These are phyloP conservation scores for Drosophila acutilabella DNA, from an alignment of 2,888 invertebrate genomes.

Conservation along the genomic window DNA sequence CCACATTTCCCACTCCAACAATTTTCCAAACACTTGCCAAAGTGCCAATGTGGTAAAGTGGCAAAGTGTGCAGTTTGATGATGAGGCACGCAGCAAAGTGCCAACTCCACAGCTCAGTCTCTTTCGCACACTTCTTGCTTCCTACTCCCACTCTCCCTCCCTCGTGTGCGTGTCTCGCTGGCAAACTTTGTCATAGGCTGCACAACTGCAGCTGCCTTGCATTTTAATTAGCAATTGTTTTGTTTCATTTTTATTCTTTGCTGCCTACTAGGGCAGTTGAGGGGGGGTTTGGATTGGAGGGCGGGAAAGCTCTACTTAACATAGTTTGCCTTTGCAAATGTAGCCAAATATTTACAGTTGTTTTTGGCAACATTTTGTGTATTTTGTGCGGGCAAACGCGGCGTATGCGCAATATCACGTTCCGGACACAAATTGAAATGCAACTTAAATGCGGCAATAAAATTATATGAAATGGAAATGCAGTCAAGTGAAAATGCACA, in stretches of 20 bases:
- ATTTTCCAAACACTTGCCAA: conserved; percentile 26
- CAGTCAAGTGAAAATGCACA: conserved; percentile 49
- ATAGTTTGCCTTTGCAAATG: conserved; percentile 63
- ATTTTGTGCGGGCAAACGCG: conserved; percentile 37
- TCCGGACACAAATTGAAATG: conserved; percentile 72
- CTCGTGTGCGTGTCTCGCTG: conserved; percentile 20
- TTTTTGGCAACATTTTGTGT: conserved; percentile 50
- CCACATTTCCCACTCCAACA: not conserved
- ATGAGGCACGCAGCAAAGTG: conserved; percentile 49
- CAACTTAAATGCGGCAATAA: conserved; percentile 73
- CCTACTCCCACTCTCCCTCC: not conserved
- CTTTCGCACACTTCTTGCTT: not conserved
- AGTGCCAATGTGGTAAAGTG: conserved; percentile 44
- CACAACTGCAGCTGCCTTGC: conserved; percentile 55
- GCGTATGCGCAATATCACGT: conserved; percentile 66
- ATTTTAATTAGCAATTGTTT: conserved; percentile 71
- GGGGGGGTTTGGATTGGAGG: not conserved
- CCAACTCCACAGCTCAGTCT: not conserved
- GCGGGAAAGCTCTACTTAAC: conserved; percentile 51
- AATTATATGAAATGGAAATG: conserved; percentile 73
- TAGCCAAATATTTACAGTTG: conserved; percentile 73
- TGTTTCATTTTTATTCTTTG: conserved; percentile 13
- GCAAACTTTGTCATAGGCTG: conserved; percentile 54
- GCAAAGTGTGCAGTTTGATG: conserved; percentile 47
- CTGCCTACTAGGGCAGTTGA: not conserved